Evolutionary conservation across 2,888 invertebrate species (phyloP).

Genomic region (Apotomis turbidana): DNA sequence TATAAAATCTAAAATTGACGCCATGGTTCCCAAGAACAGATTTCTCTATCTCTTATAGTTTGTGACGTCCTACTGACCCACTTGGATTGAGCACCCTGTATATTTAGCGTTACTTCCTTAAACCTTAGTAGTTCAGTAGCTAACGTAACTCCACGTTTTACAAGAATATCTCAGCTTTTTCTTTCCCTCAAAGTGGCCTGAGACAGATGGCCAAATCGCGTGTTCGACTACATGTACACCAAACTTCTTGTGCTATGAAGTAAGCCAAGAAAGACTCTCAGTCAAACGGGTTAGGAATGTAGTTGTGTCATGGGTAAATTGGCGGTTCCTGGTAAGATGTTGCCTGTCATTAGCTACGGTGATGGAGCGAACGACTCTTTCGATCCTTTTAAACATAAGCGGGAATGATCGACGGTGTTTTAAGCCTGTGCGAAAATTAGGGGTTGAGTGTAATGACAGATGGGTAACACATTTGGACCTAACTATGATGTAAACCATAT

Average conservation of each 20-base stretch:
- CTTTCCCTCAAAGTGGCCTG: constrained; percentile 35
- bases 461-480: no score
- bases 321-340: neutral
- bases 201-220: constrained; percentile 39
- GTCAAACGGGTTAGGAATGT: neutral
- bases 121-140: neutral
- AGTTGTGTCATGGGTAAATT: neutral
- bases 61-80: no score
- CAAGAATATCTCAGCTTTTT: constrained; percentile 33
- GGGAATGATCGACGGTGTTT: constrained; percentile 30
- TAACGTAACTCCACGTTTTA: constrained; percentile 14
- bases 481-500: no score
- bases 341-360: constrained; percentile 32
- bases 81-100: neutral
- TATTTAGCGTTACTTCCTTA: neutral
- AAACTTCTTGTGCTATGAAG: neutral
- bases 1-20: no score
- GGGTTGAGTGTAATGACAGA: constrained; percentile 1
- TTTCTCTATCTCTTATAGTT: no score
- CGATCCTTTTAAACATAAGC: constrained; percentile 26
- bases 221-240: constrained; percentile 24
- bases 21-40: no score
- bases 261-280: neutral
- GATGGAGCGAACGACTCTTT: constrained; percentile 28
- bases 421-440: constrained; percentile 22